Evolutionary conservation across 2,113 vertebrate genomes (phyloP).

Genomic region (Anser brachyrhynchus): DNA sequence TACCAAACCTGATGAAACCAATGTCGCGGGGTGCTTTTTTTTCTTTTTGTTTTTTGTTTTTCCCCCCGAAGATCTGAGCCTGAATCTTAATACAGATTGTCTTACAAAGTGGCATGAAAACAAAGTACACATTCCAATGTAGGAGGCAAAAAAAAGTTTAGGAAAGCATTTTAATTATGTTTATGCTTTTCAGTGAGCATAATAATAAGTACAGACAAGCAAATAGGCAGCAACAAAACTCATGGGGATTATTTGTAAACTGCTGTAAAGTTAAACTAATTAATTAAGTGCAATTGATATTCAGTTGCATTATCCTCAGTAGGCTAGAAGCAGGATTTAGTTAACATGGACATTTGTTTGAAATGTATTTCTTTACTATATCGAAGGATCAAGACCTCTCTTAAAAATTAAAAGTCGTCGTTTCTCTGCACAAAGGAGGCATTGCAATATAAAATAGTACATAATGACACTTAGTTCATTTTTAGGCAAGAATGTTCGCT

Average conservation of each 20-base stretch:
- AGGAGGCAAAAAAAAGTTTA: slow-evolving; percentile 27
- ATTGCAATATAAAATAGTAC: neutral
- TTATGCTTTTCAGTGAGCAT: slow-evolving; percentile 48
- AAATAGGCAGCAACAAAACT: slow-evolving; percentile 58
- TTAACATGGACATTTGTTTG: neutral
- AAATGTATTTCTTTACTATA: neutral
- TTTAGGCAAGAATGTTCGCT: neutral
- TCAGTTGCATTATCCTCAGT: slow-evolving; percentile 38
- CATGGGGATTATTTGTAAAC: slow-evolving; percentile 61
- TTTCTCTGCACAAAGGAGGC: neutral
- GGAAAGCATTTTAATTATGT: slow-evolving; percentile 58
- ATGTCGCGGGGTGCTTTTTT: too few species aligned
- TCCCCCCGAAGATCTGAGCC: neutral
- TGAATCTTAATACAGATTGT: neutral
- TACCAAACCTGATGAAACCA: neutral
- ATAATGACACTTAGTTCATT: neutral
- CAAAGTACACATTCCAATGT: neutral
- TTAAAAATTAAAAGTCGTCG: neutral
- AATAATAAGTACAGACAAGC: slow-evolving; percentile 59
- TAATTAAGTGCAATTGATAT: slow-evolving; percentile 67
- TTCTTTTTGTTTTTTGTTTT: neutral
- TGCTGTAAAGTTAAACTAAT: slow-evolving; percentile 60
- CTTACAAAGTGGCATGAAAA: neutral
- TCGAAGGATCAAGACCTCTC: neutral
- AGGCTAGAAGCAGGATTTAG: neutral